Base-by-base conservation (phyloP, 37 sponge, comb jelly and placozoan genomes). In the Trichoplax adhaerens region DNA sequence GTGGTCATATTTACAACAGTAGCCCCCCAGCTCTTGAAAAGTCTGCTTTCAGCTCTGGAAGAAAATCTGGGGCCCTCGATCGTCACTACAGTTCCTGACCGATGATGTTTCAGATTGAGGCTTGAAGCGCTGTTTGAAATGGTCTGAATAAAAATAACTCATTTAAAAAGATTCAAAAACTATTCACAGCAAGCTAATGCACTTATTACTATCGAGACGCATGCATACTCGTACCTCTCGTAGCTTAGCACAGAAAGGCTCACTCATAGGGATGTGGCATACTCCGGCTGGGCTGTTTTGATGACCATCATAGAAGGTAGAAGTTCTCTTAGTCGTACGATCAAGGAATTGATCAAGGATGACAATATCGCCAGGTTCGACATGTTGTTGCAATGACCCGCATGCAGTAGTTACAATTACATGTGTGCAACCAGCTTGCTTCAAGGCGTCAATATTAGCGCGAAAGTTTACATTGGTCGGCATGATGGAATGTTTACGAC, bases 31-130 rank as follows among this genome's bases (percentile, higher is more conserved):
- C 66, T 68, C 52, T 79, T 58, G 70, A 81, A 96, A 73, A 96
- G 50, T 52, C 65, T 53, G 55, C 89, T 88, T 80, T 96, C 99
- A 0, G 99, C 99, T 49, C 80, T 73, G 50, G 85, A 83, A 1
- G 93, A 91, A 78, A 96, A 96, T 64, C 99, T 53, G 12, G 99
- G 99, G 0, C 99, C 99, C 70, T 96, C 93, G 12, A 96, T 86
- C 50, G 99, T 91, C 7, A 91, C 81, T 7, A 70, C 74, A 2
- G 90, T 88, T 0, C 89, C 92, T 29, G 29, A 29, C 29, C 29
- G 29, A 29, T 29, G 29, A 29, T 29, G 29, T 29, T 29, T 29
- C 29, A 29, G 29, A 29, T 29, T 29, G 29, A 29, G 29, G 29
- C 29, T 29, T 29, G 29, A 29, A 29, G 29, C 29, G 29, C 29